Conservation (phyloP, 30 jellyfish, hydroid and myxozoan genomes). For the Turritopsis rubra region DNA sequence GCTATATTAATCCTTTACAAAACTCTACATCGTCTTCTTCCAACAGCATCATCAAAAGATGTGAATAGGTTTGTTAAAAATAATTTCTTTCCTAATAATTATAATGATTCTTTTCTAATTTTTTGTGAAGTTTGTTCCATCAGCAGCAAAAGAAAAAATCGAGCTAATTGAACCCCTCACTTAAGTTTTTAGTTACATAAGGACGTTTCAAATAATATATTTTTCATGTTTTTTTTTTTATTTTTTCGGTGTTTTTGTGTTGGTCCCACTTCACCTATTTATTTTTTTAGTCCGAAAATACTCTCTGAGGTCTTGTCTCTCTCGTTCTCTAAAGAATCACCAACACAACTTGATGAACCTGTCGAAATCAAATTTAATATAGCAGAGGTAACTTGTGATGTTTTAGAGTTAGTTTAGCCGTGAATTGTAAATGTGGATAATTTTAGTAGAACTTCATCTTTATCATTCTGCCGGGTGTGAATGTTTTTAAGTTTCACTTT, state of each 20-base stretch:
- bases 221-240: too few relatives aligned
- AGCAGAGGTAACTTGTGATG: slow-evolving; percentile 33
- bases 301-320: slow-evolving; percentile 13
- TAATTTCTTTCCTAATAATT: neutral
- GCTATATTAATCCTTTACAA: slow-evolving; percentile 39
- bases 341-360: slow-evolving; percentile 39
- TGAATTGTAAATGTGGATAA: too few relatives aligned
- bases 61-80: slow-evolving; percentile 25
- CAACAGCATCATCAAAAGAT: slow-evolving; percentile 10
- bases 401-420: too few relatives aligned
- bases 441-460: too few relatives aligned
- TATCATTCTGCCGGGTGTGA: neutral
- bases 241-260: too few relatives aligned
- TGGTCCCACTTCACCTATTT: neutral
- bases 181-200: too few relatives aligned
- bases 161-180: too few relatives aligned
- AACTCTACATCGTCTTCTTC: slow-evolving; percentile 31
- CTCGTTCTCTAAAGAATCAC: slow-evolving; percentile 1
- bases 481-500: neutral
- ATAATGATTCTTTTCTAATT: too few relatives aligned
- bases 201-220: too few relatives aligned
- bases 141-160: too few relatives aligned
- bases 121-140: too few relatives aligned
- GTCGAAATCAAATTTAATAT: slow-evolving; percentile 29
- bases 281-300: slow-evolving; percentile 17